Percentiles rank a stretch among this genome's conserved stretches.
Evolutionary conservation across 2,113 vertebrate genomes (phyloP).

Genomic region (Sardina pilchardus): DNA sequence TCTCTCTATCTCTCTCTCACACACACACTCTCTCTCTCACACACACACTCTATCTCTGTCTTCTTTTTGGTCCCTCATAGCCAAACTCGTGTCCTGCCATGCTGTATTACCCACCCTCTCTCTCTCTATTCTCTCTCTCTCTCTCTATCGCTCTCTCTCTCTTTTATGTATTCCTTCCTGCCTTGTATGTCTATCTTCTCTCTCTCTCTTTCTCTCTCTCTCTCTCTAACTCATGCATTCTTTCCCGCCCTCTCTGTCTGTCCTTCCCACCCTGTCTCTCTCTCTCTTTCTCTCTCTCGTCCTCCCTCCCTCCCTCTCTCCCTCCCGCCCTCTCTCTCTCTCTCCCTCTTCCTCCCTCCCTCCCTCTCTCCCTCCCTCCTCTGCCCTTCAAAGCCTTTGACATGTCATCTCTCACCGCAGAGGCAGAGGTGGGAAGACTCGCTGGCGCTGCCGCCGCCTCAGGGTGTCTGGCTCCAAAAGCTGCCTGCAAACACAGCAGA

Average conservation of each 20-base stretch:
- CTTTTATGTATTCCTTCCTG: constrained; percentile 54
- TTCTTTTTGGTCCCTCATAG: neutral
- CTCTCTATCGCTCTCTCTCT: neutral
- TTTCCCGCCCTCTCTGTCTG: neutral
- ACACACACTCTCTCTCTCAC: constrained; percentile 33
- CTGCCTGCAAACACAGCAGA: constrained; percentile 79
- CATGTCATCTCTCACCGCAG: constrained; percentile 84
- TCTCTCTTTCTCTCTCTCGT: neutral
- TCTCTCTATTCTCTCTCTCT: neutral
- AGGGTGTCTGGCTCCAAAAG: constrained; percentile 83
- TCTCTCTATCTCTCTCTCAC: neutral
- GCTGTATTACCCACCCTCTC: constrained; percentile 55
- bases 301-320: neutral
- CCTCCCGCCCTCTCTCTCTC: neutral
- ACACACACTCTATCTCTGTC: constrained; percentile 29
- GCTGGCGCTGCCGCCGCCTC: constrained; percentile 83
- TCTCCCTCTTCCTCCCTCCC: neutral
- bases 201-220: neutral
- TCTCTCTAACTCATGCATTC: neutral
- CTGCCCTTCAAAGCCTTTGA: constrained; percentile 76
- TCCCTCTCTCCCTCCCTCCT: neutral
- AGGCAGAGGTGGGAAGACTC: constrained; percentile 86
- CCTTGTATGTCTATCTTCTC: neutral
- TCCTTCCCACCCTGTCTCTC: neutral
- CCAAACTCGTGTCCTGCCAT: neutral